These are phyloP conservation scores for Dendrocopos noguchii DNA, from an alignment of 2,113 vertebrate genomes.

Conservation along the genomic window DNA sequence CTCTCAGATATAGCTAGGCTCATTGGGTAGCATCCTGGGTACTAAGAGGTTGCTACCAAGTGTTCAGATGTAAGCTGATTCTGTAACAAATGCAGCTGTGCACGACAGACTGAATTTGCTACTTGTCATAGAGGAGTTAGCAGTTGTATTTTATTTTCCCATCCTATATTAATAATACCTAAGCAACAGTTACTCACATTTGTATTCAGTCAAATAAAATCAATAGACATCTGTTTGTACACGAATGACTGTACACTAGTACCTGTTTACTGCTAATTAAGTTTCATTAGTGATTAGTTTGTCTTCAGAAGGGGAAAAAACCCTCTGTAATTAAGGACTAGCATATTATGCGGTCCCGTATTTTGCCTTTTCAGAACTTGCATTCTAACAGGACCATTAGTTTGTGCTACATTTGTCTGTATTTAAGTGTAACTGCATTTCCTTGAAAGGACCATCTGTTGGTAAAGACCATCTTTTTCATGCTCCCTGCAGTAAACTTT, in stretches of 20 bases:
- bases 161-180: constrained; percentile 64
- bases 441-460: constrained; percentile 82
- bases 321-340: constrained; percentile 69
- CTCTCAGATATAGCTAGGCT: constrained; percentile 51
- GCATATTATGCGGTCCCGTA: constrained; percentile 45
- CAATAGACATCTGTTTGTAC: constrained; percentile 82
- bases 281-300: constrained; percentile 72
- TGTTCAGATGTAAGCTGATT: constrained; percentile 53
- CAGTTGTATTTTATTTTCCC: constrained; percentile 43
- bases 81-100: constrained; percentile 78
- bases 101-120: constrained; percentile 80
- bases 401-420: constrained; percentile 77
- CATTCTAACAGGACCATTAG: constrained; percentile 72
- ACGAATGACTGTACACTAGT: constrained; percentile 54
- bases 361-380: constrained; percentile 67
- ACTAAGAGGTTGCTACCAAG: constrained; percentile 47
- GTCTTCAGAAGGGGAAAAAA: constrained; percentile 68
- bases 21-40: constrained; percentile 40
- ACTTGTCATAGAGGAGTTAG: constrained; percentile 70
- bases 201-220: constrained; percentile 79
- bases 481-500: constrained; percentile 67
- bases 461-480: constrained; percentile 66
- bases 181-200: constrained; percentile 63
- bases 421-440: constrained; percentile 76
- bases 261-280: constrained; percentile 76